Conservation (phyloP, 2,888 invertebrate genomes). For the Boloria euphrosyne region DNA sequence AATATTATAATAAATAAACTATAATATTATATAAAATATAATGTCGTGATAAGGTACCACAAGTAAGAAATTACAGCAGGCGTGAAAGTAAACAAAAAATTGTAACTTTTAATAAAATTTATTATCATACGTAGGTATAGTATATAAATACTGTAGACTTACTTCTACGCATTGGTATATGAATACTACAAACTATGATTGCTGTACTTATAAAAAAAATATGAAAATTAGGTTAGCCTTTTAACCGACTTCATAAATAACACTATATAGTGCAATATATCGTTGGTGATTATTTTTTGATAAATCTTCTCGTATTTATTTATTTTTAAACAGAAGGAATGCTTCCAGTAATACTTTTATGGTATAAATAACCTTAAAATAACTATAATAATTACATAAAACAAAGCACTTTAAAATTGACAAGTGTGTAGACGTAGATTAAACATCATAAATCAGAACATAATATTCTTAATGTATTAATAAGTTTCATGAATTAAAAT, state of each 20-base stretch:
- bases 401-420: too few relatives aligned
- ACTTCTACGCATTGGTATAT: slow-evolving; percentile 21
- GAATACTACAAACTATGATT: background rate
- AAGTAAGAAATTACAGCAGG: slow-evolving; percentile 3
- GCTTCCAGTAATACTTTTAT: slow-evolving; percentile 9
- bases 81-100: slow-evolving; percentile 15
- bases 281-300: too few relatives aligned
- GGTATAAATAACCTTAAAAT: background rate
- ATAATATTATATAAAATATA: too few relatives aligned
- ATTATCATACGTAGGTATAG: slow-evolving; percentile 45
- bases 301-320: too few relatives aligned
- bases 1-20: too few relatives aligned
- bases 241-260: background rate
- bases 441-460: too few relatives aligned
- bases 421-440: too few relatives aligned
- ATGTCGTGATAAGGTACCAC: slow-evolving; percentile 4
- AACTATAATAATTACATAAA: too few relatives aligned
- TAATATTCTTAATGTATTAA: too few relatives aligned
- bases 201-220: background rate
- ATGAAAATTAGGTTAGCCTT: background rate
- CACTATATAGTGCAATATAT: too few relatives aligned
- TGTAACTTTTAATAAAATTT: slow-evolving; percentile 55
- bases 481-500: too few relatives aligned
- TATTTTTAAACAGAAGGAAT: too few relatives aligned
- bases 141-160: slow-evolving; percentile 14